Evolutionary conservation across 1,140 invertebrate genomes (phyloP).

Genomic region (Pristionchus pacificus): DNA sequence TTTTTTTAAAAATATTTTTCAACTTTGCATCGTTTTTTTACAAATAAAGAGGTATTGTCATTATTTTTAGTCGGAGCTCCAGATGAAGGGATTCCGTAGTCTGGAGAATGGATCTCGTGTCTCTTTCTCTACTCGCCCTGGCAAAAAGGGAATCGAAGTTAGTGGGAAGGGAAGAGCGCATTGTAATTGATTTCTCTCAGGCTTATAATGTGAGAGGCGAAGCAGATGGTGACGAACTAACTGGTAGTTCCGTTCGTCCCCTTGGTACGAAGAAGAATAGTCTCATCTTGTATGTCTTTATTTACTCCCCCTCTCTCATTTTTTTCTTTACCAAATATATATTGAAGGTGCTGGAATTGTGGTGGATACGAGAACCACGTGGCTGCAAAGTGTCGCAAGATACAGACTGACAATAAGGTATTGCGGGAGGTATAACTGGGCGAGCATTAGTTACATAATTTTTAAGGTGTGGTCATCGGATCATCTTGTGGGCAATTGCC

Average conservation of each 20-base stretch:
- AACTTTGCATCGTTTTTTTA: too few relatives aligned
- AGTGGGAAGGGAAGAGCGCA: too few relatives aligned
- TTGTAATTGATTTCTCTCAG: too few relatives aligned
- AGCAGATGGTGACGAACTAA: constrained; percentile 16
- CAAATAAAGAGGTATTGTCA: too few relatives aligned
- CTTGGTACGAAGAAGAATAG: constrained; percentile 23
- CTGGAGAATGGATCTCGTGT: constrained; percentile 25
- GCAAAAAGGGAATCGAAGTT: constrained; percentile 17
- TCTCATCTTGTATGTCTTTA: constrained; percentile 1
- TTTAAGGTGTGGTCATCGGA: constrained; percentile 4
- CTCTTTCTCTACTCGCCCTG: constrained; percentile 15
- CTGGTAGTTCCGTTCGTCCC: constrained; percentile 24
- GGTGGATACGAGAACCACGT: constrained; percentile 21
- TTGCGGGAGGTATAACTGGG: too few relatives aligned
- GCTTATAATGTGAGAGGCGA: constrained; percentile 16
- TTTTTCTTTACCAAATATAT: constrained; percentile 1
- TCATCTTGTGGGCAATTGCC: constrained; percentile 10
- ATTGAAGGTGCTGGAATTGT: too few relatives aligned
- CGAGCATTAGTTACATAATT: too few relatives aligned
- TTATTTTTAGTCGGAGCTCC: constrained; percentile 14
- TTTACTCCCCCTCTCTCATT: not conserved
- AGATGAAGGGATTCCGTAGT: constrained; percentile 29
- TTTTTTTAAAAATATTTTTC: too few relatives aligned
- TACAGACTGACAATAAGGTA: too few relatives aligned
- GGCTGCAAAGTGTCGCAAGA: constrained; percentile 13